Evolutionary conservation across 2,888 invertebrate species (phyloP), one percentile per base, ranked within the genome.

Genomic region (Nomada goodeniana): DNA sequence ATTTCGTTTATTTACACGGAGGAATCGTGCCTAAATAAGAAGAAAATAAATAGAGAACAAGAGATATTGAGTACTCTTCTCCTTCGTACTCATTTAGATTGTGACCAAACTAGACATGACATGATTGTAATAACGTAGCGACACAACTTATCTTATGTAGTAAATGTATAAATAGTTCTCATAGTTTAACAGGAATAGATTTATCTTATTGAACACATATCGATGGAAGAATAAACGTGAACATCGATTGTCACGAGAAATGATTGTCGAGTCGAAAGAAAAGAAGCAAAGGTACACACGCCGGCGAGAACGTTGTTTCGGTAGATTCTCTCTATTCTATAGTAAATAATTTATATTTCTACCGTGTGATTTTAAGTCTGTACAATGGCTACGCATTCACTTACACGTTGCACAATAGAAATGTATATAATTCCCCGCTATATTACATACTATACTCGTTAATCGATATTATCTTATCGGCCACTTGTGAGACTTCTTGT

Each of bases 41-140:
- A 44, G 42, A 55, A 15, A 26, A n/a, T 42, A 4, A 36, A 18
- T 13, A 1, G 15, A 55, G 42, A 20, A 50, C 50, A 74, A 72
- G 61, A 26, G 42, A 84, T 86, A 87, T 87, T 79, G 76, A 83
- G 86, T 80, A 85, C 86, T 88, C 88, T 88, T 88, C 78, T 80
- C 80, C 85, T 73, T 71, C 76, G 77, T 80, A 72, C 73, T 79
- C 74, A 68, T 79, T 29, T 86, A 88, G 79, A 82, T 36, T 72
- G 77, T 76, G 86, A 88, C 81, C 88, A 88, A 88, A 80, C 59
- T 71, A 79, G 69, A 61, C 59, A 63, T 47, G 60, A 74, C 75
- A 71, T 71, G 47, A 74, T 61, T 53, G 55, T 70, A 75, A 72
- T 77, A 82, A 76, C 64, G 65, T 85, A 85, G 72, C 59, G 68